A percentile compares a stretch with the other conserved stretches of the same genome.
These are phyloP conservation scores for Meganola albula DNA, from an alignment of 2,888 invertebrate genomes.

Conservation along the genomic window DNA sequence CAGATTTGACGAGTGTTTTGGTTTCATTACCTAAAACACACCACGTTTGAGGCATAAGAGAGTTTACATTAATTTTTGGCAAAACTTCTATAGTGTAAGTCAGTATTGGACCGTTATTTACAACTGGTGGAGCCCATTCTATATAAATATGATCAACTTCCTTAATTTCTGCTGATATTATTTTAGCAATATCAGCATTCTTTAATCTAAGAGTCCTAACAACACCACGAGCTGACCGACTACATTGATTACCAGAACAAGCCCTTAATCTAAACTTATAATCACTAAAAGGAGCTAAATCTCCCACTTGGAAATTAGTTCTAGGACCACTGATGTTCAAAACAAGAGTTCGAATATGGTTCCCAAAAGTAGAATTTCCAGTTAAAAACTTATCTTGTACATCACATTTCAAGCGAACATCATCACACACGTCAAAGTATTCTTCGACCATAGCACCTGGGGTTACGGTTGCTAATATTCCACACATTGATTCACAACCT, in stretches of 20 bases:
- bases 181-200: conserved; percentile 45
- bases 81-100: conserved; percentile 55
- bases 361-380: conserved; percentile 39
- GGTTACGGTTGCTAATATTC: conserved; percentile 45
- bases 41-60: conserved; percentile 42
- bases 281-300: conserved; percentile 59
- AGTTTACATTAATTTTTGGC: conserved; percentile 31
- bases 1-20: conserved; percentile 29
- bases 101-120: conserved; percentile 58
- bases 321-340: conserved; percentile 40
- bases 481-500: conserved; percentile 60
- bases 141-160: conserved; percentile 40
- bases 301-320: conserved; percentile 43
- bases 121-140: conserved; percentile 50
- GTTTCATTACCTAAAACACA: conserved; percentile 41
- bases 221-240: conserved; percentile 47
- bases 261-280: conserved; percentile 58
- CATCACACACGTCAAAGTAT: conserved; percentile 53
- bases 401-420: conserved; percentile 37
- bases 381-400: conserved; percentile 33
- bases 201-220: conserved; percentile 48
- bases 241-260: conserved; percentile 46
- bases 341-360: conserved; percentile 41
- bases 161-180: conserved; percentile 31
- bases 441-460: conserved; percentile 52